These are phyloP conservation scores for Habropoda laboriosa DNA, from an alignment of 1,140 invertebrate genomes.

Conservation along the genomic window DNA sequence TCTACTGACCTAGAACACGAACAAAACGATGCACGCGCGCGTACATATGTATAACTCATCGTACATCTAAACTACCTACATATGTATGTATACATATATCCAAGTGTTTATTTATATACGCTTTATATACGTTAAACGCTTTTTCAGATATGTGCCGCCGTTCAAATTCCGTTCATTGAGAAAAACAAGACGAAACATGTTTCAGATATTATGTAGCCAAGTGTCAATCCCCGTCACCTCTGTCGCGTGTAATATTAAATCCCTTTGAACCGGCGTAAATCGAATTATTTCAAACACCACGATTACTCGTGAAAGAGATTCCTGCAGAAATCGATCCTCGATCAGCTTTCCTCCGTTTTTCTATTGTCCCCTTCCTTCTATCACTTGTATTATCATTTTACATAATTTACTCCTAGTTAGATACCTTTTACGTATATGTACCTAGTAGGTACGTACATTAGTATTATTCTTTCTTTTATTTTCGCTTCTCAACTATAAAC, in stretches of 20 bases:
- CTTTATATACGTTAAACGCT: neutral
- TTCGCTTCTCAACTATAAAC: too few species aligned
- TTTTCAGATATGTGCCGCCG: neutral
- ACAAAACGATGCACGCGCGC: neutral
- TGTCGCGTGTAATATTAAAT: neutral
- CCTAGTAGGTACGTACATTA: too few species aligned
- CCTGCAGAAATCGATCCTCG: too few species aligned
- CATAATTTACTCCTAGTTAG: too few species aligned
- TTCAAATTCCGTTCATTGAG: neutral
- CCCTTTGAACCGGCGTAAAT: neutral
- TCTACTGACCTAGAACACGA: slow-evolving; percentile 23
- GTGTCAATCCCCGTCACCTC: neutral
- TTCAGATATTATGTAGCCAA: neutral
- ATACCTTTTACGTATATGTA: too few species aligned
- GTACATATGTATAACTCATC: too few species aligned
- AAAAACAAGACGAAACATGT: neutral
- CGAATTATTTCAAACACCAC: neutral
- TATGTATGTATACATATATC: slow-evolving; percentile 9
- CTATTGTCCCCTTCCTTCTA: too few species aligned
- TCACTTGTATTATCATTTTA: too few species aligned
- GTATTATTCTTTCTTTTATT: too few species aligned
- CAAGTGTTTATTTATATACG: neutral
- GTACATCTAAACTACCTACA: neutral
- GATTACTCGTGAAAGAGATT: too few species aligned
- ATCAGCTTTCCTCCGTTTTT: too few species aligned